Conservation (phyloP, 2,888 invertebrate species). For the Drosophila neotestacea region DNA sequence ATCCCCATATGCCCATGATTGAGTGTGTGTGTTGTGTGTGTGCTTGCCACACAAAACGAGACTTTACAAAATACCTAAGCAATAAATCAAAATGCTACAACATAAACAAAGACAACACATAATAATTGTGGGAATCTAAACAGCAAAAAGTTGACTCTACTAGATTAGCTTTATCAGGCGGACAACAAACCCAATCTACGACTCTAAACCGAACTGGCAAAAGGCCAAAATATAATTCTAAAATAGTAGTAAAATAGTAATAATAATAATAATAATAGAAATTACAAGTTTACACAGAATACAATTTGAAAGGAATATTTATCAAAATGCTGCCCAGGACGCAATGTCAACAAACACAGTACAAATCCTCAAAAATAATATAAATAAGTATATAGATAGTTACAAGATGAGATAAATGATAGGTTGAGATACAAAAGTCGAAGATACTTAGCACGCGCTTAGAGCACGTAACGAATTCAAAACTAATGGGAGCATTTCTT, state of each 20-base stretch:
- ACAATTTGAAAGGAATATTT: conserved; percentile 18
- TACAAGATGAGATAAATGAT: conserved; percentile 9
- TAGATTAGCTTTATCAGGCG: conserved; percentile 16
- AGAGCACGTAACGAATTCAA: conserved; percentile 34
- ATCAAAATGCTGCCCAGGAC: conserved; percentile 30
- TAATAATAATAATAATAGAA: conserved; percentile 17
- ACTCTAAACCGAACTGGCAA: conserved; percentile 32
- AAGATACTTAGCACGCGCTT: conserved; percentile 32
- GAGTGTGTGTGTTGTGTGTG: conserved; percentile 9
- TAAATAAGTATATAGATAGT: conserved; percentile 2
- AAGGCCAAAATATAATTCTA: conserved; percentile 22
- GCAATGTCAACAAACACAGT: conserved; percentile 29
- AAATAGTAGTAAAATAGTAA: conserved; percentile 19
- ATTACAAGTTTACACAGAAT: conserved; percentile 23
- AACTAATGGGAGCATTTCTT: conserved; percentile 14
- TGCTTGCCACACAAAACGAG: conserved; percentile 7
- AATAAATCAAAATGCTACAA: conserved; percentile 38
- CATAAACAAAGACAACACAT: conserved; percentile 35
- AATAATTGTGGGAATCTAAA: conserved; percentile 13
- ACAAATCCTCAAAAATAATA: not conserved
- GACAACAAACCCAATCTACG: conserved; percentile 22
- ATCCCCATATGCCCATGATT: conserved; percentile 24
- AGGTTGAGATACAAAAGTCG: conserved; percentile 21
- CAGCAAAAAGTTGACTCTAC: conserved; percentile 24
- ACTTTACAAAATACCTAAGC: conserved; percentile 39